These are phyloP conservation scores for Alloscopus bannaensis DNA, from an alignment of 2,888 invertebrate species.

Conservation along the genomic window DNA sequence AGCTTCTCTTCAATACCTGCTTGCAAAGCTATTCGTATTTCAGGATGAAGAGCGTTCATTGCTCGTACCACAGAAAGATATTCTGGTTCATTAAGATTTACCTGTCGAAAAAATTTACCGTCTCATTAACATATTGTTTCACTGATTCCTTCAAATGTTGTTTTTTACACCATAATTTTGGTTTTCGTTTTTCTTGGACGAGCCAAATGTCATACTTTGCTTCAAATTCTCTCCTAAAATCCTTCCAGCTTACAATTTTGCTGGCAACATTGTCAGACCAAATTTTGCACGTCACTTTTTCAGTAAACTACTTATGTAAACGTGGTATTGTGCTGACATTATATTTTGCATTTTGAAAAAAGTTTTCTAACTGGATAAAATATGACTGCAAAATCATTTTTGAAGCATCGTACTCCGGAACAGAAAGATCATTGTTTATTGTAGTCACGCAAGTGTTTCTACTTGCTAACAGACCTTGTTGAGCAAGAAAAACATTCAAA, in stretches of 20 bases:
- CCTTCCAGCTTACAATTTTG: conserved; percentile 18
- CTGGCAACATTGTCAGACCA: conserved; percentile 37
- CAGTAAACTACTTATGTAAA: neutral
- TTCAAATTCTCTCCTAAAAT: conserved; percentile 17
- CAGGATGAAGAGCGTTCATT: conserved; percentile 16
- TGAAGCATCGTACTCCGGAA: conserved; percentile 15
- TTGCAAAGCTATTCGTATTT: neutral
- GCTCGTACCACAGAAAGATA: neutral
- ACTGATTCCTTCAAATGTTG: conserved; percentile 10
- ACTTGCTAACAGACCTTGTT: neutral
- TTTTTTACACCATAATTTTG: neutral
- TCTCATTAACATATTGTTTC: conserved; percentile 34
- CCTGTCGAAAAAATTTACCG: conserved; percentile 9
- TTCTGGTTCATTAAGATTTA: conserved; percentile 19
- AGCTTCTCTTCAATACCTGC: neutral
- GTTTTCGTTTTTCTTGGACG: conserved; percentile 11
- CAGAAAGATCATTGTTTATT: neutral
- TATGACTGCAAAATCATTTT: conserved; percentile 8
- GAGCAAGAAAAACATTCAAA: conserved; percentile 1
- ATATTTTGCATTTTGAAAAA: conserved; percentile 14
- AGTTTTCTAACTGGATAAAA: conserved; percentile 23
- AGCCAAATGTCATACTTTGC: conserved; percentile 1
- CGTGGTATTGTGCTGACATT: neutral
- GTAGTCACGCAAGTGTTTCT: neutral
- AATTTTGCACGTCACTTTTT: conserved; percentile 25